These are phyloP conservation scores for Ceraclea dissimilis DNA, from an alignment of 2,888 invertebrate species.

Conservation along the genomic window DNA sequence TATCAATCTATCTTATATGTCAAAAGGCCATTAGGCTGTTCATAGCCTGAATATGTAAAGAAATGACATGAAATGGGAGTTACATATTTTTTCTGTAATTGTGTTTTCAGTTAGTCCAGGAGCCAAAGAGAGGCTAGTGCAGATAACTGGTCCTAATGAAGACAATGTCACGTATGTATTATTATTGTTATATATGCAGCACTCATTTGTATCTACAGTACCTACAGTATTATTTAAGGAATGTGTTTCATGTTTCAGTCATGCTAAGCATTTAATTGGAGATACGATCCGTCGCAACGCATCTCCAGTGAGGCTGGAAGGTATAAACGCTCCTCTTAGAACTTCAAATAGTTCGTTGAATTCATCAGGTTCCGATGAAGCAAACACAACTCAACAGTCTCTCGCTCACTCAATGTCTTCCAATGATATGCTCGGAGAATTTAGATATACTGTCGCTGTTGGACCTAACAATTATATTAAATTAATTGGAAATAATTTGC, in stretches of 20 bases:
- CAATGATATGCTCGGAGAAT: conserved; percentile 80
- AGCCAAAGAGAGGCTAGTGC: conserved; percentile 89
- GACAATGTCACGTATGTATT: conserved; percentile 80
- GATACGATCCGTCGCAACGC: conserved; percentile 93
- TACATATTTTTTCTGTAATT: too few species aligned
- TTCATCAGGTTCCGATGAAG: conserved; percentile 61
- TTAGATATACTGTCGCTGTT: conserved; percentile 80
- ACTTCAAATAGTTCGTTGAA: conserved; percentile 74
- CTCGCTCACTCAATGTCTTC: conserved; percentile 74
- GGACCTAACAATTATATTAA: conserved; percentile 75
- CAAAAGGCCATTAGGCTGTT: too few species aligned
- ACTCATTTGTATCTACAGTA: too few species aligned
- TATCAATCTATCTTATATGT: too few species aligned
- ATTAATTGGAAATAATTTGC: conserved; percentile 78
- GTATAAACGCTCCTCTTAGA: conserved; percentile 49
- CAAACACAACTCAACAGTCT: conserved; percentile 49
- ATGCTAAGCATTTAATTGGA: conserved; percentile 89
- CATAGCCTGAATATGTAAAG: too few species aligned
- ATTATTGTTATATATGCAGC: not conserved
- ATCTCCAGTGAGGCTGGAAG: conserved; percentile 73
- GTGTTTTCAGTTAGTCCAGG: conserved; percentile 78
- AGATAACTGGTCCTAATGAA: conserved; percentile 90
- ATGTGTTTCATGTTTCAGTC: conserved; percentile 44
- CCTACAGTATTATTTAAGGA: not conserved
- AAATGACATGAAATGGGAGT: too few species aligned